Conservation (phyloP, 2,113 vertebrate species). For the Danio rerio region GRCz12tu NC_133197.1:27669501-27670000, state of each 20-base stretch:
- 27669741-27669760: conserved; percentile 69
- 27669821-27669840: neutral
- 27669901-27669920: neutral
- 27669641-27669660: conserved; percentile 47
- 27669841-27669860: neutral
- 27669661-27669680: neutral
- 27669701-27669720: conserved; percentile 34
- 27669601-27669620: conserved; percentile 27
- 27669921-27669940: too few species aligned
- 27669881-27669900: neutral
- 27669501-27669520: conserved; percentile 30
- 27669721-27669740: conserved; percentile 61
- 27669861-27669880: neutral
- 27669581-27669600: conserved; percentile 8
- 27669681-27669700: conserved; percentile 32
- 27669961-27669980: too few species aligned
- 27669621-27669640: conserved; percentile 62
- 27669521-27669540: conserved; percentile 4
- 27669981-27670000: too few species aligned
- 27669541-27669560: conserved; percentile 25
- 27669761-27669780: conserved; percentile 59
- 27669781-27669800: conserved; percentile 68
- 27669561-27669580: conserved; percentile 40
- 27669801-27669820: conserved; percentile 42
- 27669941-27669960: too few species aligned